Evolutionary conservation across 2,888 invertebrate genomes (phyloP).

Genomic region (Ichneumon xanthorius): DNA sequence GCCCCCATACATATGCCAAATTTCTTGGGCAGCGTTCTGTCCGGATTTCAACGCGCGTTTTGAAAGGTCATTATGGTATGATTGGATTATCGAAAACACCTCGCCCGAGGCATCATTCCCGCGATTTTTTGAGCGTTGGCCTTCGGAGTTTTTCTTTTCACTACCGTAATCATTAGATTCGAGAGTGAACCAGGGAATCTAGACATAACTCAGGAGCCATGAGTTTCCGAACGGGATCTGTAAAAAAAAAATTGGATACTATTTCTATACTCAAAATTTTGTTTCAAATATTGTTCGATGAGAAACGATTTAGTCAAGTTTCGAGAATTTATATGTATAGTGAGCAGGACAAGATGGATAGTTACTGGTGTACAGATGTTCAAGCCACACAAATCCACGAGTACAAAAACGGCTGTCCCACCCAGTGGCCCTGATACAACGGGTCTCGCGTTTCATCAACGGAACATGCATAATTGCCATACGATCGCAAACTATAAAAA

Average conservation of each 20-base stretch:
- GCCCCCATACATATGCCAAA: conserved; percentile 94
- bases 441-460: not conserved
- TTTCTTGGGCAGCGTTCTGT: conserved; percentile 91
- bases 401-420: conserved; percentile 23
- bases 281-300: not conserved
- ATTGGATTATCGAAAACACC: not conserved
- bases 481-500: not conserved
- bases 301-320: not conserved
- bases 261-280: not conserved
- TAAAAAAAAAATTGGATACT: conserved; percentile 10
- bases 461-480: not conserved
- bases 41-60: conserved; percentile 89
- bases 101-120: not conserved
- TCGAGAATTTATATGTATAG: not conserved
- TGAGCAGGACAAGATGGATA: not conserved
- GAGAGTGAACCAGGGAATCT: not conserved
- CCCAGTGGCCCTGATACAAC: not conserved
- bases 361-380: conserved; percentile 1
- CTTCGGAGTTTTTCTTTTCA: too few species aligned
- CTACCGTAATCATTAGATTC: not conserved
- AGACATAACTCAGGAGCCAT: not conserved
- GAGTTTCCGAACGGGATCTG: not conserved
- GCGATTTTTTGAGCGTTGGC: not conserved
- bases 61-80: not conserved
- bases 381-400: conserved; percentile 11